Conservation (phyloP, 2,888 invertebrate species). For the Timema podura region DNA sequence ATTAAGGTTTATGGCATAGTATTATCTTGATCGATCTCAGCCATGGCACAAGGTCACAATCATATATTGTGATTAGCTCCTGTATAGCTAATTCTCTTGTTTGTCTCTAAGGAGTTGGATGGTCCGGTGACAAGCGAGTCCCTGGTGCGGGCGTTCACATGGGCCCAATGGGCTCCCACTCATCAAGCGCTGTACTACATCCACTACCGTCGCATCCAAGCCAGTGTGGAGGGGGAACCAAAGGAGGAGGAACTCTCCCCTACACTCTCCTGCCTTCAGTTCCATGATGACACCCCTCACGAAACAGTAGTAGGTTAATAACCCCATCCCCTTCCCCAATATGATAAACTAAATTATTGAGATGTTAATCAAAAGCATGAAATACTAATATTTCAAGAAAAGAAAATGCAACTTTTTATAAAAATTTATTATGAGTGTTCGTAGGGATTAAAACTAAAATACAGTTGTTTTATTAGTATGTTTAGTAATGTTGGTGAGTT, state of each 20-base stretch:
- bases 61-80: not conserved
- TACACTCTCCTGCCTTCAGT: constrained; percentile 77
- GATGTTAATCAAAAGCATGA: not conserved
- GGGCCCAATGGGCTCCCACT: constrained; percentile 82
- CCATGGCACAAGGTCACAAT: not conserved
- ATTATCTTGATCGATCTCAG: not conserved
- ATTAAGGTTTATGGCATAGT: no score
- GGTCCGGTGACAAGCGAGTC: constrained; percentile 42
- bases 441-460: no score
- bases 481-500: no score
- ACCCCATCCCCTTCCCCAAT: constrained; percentile 8
- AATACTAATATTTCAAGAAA: not conserved
- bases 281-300: constrained; percentile 80
- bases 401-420: not conserved
- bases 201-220: constrained; percentile 67
- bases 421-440: no score
- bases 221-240: constrained; percentile 60
- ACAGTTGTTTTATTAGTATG: no score
- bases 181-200: constrained; percentile 80
- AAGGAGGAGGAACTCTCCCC: constrained; percentile 60
- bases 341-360: constrained; percentile 12
- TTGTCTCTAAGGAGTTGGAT: constrained; percentile 23
- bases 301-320: constrained; percentile 71
- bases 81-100: constrained; percentile 10
- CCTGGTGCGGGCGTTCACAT: constrained; percentile 67